These are phyloP conservation scores for Mesocricetus auratus DNA, from an alignment of 2,113 vertebrate genomes.

Conservation along the genomic window DNA sequence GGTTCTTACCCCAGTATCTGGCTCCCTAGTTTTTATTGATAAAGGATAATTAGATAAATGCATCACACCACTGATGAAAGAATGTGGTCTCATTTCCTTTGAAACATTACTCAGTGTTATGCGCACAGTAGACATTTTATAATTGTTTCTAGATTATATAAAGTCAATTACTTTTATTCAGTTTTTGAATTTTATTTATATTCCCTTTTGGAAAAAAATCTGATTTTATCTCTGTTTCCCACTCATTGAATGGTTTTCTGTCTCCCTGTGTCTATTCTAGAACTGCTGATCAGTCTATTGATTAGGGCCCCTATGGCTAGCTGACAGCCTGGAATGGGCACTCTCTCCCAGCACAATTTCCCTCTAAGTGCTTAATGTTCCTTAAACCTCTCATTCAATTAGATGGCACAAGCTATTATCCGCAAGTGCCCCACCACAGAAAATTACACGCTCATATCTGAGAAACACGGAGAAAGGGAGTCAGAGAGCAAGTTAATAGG, in stretches of 20 bases:
- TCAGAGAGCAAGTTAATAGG: constrained; percentile 76
- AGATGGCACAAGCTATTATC: constrained; percentile 73
- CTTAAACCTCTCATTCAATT: constrained; percentile 79
- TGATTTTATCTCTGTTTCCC: constrained; percentile 4
- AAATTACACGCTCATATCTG: constrained; percentile 76
- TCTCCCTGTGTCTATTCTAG: constrained; percentile 31
- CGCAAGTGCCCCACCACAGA: constrained; percentile 47
- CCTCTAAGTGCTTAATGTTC: constrained; percentile 72
- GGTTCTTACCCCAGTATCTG: not conserved
- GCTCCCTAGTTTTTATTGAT: not conserved
- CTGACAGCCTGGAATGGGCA: constrained; percentile 62
- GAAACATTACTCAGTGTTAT: not conserved
- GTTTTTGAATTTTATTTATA: constrained; percentile 39
- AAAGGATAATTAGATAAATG: not conserved
- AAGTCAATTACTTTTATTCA: not conserved
- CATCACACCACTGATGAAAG: not conserved
- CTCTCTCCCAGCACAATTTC: constrained; percentile 72
- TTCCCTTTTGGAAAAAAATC: not conserved
- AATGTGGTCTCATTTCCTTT: not conserved
- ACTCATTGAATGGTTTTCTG: constrained; percentile 31
- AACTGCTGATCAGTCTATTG: constrained; percentile 74
- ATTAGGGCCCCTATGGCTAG: constrained; percentile 65
- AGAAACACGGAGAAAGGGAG: constrained; percentile 63
- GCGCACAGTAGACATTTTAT: not conserved
- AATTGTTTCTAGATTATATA: constrained; percentile 17